A percentile compares a stretch with the other conserved stretches of the same genome.
Evolutionary conservation across 2,888 invertebrate species (phyloP).

Genomic region (Ormyrus pomaceus): DNA sequence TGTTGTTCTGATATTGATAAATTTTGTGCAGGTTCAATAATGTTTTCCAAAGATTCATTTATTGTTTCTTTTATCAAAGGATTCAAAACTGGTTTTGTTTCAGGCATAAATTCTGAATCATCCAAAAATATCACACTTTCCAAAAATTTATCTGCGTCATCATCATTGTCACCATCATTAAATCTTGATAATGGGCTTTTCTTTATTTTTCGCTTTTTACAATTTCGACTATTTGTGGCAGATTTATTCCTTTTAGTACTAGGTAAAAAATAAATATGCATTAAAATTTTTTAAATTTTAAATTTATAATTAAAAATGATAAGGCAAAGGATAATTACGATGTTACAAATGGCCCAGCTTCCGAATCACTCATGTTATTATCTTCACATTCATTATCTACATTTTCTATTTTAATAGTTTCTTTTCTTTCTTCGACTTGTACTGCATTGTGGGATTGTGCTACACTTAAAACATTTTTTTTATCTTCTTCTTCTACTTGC

Average conservation of each 20-base stretch:
- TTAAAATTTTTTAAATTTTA: neutral
- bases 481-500: neutral
- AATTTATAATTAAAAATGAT: neutral
- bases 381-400: neutral
- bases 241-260: slow-evolving; percentile 17
- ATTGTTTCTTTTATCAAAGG: neutral
- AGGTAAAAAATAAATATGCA: neutral
- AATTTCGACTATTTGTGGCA: neutral
- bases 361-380: neutral
- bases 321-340: slow-evolving; percentile 21
- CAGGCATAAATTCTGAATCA: slow-evolving; percentile 20
- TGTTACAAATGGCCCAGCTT: neutral
- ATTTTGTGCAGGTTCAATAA: neutral
- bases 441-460: neutral
- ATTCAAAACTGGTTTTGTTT: neutral
- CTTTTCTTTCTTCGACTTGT: neutral
- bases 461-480: neutral
- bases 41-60: neutral
- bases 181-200: slow-evolving; percentile 47
- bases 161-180: neutral
- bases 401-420: slow-evolving; percentile 1
- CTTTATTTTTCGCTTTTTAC: slow-evolving; percentile 29
- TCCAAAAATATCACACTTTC: slow-evolving; percentile 47
- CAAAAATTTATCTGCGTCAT: neutral
- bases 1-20: too few relatives aligned